These are phyloP conservation scores for Lepidocyrtinus sp. DNA, from an alignment of 2,888 invertebrate genomes.

Conservation along the genomic window DNA sequence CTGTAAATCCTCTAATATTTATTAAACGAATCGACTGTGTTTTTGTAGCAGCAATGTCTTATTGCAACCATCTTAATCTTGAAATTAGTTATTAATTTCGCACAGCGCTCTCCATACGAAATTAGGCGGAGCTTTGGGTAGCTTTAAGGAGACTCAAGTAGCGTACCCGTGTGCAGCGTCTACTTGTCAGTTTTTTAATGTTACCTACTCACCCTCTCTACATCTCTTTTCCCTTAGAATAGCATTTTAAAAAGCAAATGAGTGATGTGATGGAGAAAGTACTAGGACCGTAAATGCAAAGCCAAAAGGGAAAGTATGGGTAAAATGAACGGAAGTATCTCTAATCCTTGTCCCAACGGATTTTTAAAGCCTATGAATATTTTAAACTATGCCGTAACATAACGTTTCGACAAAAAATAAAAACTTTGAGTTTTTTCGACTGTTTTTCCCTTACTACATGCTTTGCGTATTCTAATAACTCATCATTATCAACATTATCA, in stretches of 20 bases:
- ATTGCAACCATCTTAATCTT: too few relatives aligned
- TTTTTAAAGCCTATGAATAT: slow-evolving; percentile 58
- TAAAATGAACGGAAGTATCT: slow-evolving; percentile 57
- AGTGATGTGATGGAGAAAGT: slow-evolving; percentile 27
- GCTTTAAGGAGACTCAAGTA: too few relatives aligned
- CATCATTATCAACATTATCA: slow-evolving; percentile 4
- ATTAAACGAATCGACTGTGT: too few relatives aligned
- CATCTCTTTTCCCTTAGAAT: slow-evolving; percentile 25
- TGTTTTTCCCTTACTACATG: slow-evolving; percentile 4
- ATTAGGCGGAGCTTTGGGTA: too few relatives aligned
- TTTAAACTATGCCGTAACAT: slow-evolving; percentile 56
- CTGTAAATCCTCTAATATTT: too few relatives aligned
- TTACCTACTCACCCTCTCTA: not conserved
- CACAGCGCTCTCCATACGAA: too few relatives aligned
- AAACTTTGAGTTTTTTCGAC: not conserved
- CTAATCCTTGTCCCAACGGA: slow-evolving; percentile 54
- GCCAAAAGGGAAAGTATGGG: slow-evolving; percentile 38
- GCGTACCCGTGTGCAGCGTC: too few relatives aligned
- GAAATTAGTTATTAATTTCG: too few relatives aligned
- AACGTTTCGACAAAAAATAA: slow-evolving; percentile 47
- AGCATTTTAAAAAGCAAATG: slow-evolving; percentile 46
- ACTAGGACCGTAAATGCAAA: not conserved
- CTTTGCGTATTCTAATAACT: slow-evolving; percentile 5
- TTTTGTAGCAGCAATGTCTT: too few relatives aligned
- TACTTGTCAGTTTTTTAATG: too few relatives aligned